These are phyloP conservation scores for Psococerastis gibbosa DNA, from an alignment of 2,888 invertebrate species.

Conservation along the genomic window DNA sequence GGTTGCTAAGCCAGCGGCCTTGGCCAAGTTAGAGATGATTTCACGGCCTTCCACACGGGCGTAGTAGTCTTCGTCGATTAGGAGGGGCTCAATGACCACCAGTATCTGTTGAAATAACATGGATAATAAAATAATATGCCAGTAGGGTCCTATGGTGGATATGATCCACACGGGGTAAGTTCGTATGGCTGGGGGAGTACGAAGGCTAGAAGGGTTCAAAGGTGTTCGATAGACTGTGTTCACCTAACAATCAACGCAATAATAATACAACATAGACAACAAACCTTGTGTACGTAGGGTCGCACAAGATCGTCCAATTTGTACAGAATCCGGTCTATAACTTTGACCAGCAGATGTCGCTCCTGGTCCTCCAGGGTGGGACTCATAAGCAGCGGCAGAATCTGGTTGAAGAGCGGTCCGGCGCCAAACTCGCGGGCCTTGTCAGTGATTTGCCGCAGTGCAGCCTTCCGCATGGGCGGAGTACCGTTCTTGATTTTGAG, in stretches of 20 bases:
- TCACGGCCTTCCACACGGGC: constrained; percentile 98
- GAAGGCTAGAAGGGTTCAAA: too few species aligned
- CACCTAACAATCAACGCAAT: too few species aligned
- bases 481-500: constrained; percentile 99
- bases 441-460: constrained; percentile 92
- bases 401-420: constrained; percentile 97
- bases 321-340: constrained; percentile 94
- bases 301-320: constrained; percentile 96
- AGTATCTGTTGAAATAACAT: too few species aligned
- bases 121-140: too few species aligned
- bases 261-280: constrained; percentile 13
- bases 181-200: too few species aligned
- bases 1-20: constrained; percentile 96
- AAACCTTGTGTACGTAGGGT: constrained; percentile 93
- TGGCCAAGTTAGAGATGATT: constrained; percentile 96
- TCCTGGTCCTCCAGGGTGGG: constrained; percentile 99
- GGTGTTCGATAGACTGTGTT: too few species aligned
- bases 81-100: constrained; percentile 94
- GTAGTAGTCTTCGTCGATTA: constrained; percentile 99
- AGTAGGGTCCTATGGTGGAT: too few species aligned
- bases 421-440: constrained; percentile 98
- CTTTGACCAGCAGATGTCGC: constrained; percentile 93
- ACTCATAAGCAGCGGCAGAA: constrained; percentile 96
- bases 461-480: constrained; percentile 97
- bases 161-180: too few species aligned